Base-by-base conservation (phyloP, 2,888 invertebrate species). In the Noctua janthe region DNA sequence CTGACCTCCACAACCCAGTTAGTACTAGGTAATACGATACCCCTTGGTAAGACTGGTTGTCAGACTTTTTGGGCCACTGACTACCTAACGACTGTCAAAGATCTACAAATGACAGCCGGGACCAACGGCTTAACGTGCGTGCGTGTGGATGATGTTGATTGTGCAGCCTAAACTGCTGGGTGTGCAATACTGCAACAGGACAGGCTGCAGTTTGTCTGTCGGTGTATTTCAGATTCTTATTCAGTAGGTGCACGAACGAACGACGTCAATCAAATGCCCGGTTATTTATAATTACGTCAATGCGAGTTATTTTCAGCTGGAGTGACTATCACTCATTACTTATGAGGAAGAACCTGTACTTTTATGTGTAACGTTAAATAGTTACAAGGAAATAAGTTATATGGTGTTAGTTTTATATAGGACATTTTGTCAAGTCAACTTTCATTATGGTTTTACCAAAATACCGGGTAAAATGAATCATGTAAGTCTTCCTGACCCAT, bases 271-370 rank as follows among this genome's bases (percentile, higher is more conserved):
- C 7, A 71, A n/a, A 23, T 29, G 1, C 59, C 20, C 5, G 29
- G 77, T 47, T 51, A 64, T 73, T 71, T n/a, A 56, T 51, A 39
- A 59, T 64, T 29, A 76, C 81, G 81, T 76, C 70, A 81, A 35
- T 71, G 20, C 15, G 5, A 8, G 29, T 49, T 66, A 81, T 66
- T 83, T 83, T 39, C 15, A 71, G 20, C 15, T 7, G 6, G 8
- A 15, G 13, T 51, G 23, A 43, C 20, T 35, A n/a, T 51, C 4
- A 35, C 49, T 56, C 39, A 29, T 51, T 7, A 35, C n/a, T 59
- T 39, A 82, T 23, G 54, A 13, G 76, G 76, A 70, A 47, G 59
- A 62, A 69, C 29, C 15, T 29, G 6, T 29, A 17, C 15, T 29
- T 6, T 29, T 29, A 62, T 62, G n/a, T 66, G 23, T 4, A 39